These are phyloP conservation scores for Trypoxylus dichotomus DNA, from an alignment of 1,140 invertebrate genomes.

Conservation along the genomic window DNA sequence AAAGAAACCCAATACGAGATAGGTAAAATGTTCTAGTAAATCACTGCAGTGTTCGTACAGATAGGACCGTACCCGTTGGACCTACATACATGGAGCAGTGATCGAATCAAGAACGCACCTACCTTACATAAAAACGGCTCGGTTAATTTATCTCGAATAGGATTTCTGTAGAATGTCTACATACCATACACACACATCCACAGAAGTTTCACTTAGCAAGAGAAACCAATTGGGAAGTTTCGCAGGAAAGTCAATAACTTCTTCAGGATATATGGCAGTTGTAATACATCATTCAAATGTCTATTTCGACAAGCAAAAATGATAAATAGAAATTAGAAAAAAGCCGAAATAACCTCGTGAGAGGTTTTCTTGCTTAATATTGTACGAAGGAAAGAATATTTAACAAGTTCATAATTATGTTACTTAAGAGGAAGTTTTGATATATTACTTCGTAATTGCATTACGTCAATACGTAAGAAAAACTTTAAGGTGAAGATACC, in stretches of 20 bases:
- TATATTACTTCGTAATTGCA: not conserved
- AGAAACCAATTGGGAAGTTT: not conserved
- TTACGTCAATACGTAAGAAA: not conserved
- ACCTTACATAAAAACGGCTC: not conserved
- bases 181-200: not conserved
- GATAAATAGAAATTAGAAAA: constrained; percentile 1
- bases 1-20: not conserved
- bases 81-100: not conserved
- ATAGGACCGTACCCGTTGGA: not conserved
- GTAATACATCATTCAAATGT: constrained; percentile 20
- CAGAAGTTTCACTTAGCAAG: not conserved
- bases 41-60: not conserved
- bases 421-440: not conserved
- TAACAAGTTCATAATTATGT: constrained; percentile 8
- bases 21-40: not conserved
- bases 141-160: not conserved
- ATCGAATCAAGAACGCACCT: not conserved
- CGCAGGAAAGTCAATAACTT: not conserved
- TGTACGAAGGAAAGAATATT: not conserved
- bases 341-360: not conserved
- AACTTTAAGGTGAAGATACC: too few relatives aligned
- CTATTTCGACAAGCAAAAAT: not conserved
- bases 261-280: not conserved
- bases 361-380: constrained; percentile 1
- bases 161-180: not conserved